Evolutionary conservation across 2,797 vertebrate genomes (phyloP).

Genomic region (Phataginus tetradactyla): DNA sequence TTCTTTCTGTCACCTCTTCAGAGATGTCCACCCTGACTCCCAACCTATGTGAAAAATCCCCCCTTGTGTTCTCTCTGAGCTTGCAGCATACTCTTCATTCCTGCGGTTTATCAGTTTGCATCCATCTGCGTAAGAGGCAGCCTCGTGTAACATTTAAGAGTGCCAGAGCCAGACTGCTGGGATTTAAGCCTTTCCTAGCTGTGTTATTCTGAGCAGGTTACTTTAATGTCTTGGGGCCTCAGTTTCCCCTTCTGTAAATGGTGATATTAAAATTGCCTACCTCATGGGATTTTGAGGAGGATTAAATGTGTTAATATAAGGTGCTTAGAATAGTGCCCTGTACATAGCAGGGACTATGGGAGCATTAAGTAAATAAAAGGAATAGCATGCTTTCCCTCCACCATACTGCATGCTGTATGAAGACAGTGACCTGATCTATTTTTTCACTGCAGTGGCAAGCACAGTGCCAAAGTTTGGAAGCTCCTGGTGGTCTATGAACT

Average conservation of each 20-base stretch:
- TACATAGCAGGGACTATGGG: neutral
- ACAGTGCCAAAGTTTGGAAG: neutral
- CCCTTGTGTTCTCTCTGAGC: neutral
- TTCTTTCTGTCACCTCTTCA: neutral
- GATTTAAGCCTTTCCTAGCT: neutral
- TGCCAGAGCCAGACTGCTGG: neutral
- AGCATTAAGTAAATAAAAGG: neutral
- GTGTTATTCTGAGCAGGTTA: neutral
- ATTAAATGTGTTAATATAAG: neutral
- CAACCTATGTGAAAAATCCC: neutral
- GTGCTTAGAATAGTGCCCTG: neutral
- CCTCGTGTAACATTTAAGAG: neutral
- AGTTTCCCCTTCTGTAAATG: conserved; percentile 20
- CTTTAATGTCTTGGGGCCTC: neutral
- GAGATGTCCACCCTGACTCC: neutral
- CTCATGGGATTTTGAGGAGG: neutral
- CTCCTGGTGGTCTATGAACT: no score
- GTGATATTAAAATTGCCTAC: neutral
- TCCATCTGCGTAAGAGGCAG: neutral
- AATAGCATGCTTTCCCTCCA: neutral
- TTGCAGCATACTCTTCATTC: neutral
- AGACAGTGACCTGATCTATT: neutral
- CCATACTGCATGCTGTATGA: no score
- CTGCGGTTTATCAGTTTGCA: fast-evolving
- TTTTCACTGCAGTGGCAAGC: neutral